Evolutionary conservation across 2,113 vertebrate genomes (phyloP).

Genomic region (Meriones unguiculatus): DNA sequence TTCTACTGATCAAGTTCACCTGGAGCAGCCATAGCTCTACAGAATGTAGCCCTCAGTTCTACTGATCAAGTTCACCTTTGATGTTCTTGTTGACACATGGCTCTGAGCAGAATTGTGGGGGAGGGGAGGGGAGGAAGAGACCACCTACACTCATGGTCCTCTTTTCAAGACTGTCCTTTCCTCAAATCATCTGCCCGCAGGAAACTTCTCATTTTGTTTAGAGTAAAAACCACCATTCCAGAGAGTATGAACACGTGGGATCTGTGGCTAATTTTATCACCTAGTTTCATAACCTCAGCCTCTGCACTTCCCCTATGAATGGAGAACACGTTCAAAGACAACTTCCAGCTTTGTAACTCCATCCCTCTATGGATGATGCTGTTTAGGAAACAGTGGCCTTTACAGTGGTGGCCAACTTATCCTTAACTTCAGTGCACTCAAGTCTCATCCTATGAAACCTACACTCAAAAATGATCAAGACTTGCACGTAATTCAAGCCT

Average conservation of each 20-base stretch:
- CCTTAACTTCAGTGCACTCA: not conserved
- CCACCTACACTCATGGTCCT: not conserved
- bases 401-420: not conserved
- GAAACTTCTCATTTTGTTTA: not conserved
- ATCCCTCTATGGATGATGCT: not conserved
- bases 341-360: not conserved
- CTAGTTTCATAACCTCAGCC: not conserved
- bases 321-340: not conserved
- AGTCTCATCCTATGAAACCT: not conserved
- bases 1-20: constrained; percentile 29
- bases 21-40: not conserved
- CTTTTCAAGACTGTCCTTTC: not conserved
- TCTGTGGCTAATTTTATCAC: not conserved
- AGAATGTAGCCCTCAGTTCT: constrained; percentile 39
- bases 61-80: constrained; percentile 36
- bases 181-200: not conserved
- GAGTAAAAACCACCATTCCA: not conserved
- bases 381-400: not conserved
- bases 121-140: not conserved
- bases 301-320: not conserved
- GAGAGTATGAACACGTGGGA: not conserved
- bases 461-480: not conserved
- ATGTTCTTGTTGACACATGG: constrained; percentile 50
- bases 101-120: constrained; percentile 1
- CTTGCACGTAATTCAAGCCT: not conserved